These are phyloP conservation scores for Drosophila subpulchrella DNA, from an alignment of 1,140 invertebrate genomes.

Conservation along the genomic window DNA sequence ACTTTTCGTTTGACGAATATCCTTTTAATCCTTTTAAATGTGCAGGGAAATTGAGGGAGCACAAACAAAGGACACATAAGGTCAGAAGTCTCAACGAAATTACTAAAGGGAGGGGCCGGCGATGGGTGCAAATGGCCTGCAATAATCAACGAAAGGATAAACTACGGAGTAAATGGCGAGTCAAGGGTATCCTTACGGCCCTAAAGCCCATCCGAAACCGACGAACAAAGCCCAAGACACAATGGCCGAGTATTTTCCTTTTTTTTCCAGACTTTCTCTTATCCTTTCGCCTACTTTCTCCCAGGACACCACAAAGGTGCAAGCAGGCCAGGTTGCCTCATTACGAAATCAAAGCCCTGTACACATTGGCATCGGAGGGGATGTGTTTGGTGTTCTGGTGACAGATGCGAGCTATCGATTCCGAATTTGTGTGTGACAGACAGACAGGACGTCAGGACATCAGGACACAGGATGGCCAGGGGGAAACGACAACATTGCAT, in stretches of 20 bases:
- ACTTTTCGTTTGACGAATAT: constrained; percentile 78
- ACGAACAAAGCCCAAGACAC: constrained; percentile 58
- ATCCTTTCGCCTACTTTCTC: constrained; percentile 12
- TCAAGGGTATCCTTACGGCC: constrained; percentile 67
- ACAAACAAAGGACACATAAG: constrained; percentile 74
- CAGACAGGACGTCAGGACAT: constrained; percentile 44
- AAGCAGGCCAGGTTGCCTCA: constrained; percentile 59
- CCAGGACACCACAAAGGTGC: constrained; percentile 64
- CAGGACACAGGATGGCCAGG: constrained; percentile 3
- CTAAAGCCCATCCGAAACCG: constrained; percentile 66
- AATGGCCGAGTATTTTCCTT: constrained; percentile 36
- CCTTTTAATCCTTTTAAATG: constrained; percentile 82
- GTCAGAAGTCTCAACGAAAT: constrained; percentile 71
- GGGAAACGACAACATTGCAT: constrained; percentile 53
- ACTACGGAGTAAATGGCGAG: constrained; percentile 78
- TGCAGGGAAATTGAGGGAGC: constrained; percentile 74
- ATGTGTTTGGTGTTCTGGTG: constrained; percentile 38
- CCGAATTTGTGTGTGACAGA: constrained; percentile 49
- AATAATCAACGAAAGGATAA: constrained; percentile 82
- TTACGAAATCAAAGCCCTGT: constrained; percentile 76
- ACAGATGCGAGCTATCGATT: constrained; percentile 78
- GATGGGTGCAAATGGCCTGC: constrained; percentile 57
- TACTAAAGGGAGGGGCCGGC: constrained; percentile 33
- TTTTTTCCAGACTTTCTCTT: constrained; percentile 10
- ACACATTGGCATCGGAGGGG: constrained; percentile 29